Evolutionary conservation across 2,888 invertebrate species (phyloP).

Genomic region (Clivina fossor): DNA sequence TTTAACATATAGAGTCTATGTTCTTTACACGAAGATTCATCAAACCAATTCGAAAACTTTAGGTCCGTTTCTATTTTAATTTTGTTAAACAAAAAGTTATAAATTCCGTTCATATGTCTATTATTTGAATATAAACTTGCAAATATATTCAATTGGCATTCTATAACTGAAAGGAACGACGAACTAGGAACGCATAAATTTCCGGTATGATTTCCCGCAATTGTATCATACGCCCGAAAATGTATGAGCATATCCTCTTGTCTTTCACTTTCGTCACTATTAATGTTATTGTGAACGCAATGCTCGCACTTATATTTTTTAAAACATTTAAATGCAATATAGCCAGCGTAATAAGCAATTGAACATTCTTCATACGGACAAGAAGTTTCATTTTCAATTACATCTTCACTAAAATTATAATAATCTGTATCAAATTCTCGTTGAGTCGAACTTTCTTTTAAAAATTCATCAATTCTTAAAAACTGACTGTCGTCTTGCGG

Average conservation of each 20-base stretch:
- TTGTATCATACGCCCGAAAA: slow-evolving; percentile 9
- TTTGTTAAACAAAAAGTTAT: neutral
- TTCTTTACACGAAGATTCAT: no score
- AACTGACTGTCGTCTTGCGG: neutral
- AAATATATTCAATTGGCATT: slow-evolving; percentile 7
- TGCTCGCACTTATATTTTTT: slow-evolving; percentile 12
- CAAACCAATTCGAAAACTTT: neutral
- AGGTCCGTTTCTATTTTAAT: neutral
- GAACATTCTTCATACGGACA: slow-evolving; percentile 2
- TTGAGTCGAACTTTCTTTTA: neutral
- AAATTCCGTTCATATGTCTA: neutral
- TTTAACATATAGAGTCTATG: no score
- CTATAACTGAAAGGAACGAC: neutral
- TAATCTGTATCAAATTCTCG: neutral
- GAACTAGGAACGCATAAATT: slow-evolving; percentile 10
- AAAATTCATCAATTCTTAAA: neutral
- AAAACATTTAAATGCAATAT: slow-evolving; percentile 5
- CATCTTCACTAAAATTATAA: neutral
- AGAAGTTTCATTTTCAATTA: neutral
- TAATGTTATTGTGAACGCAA: neutral
- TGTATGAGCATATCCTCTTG: slow-evolving; percentile 1
- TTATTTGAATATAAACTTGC: neutral
- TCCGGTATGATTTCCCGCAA: neutral
- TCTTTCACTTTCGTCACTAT: slow-evolving; percentile 1
- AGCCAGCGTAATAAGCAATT: slow-evolving; percentile 1